Evolutionary conservation across 2,888 invertebrate genomes (phyloP), one percentile per base, ranked within the genome.

Genomic region (Volucella zonaria): DNA sequence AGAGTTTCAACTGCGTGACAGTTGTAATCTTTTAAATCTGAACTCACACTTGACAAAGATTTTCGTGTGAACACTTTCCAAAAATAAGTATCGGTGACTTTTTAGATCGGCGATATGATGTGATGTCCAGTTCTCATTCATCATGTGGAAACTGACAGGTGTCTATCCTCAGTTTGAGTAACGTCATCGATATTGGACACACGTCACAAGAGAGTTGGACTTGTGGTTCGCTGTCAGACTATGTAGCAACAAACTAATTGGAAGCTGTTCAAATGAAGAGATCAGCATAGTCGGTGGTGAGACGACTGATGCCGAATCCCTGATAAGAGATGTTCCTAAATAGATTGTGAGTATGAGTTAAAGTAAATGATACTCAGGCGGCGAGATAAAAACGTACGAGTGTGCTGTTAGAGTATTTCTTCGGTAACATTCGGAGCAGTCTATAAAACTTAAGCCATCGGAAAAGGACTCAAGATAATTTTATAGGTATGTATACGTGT

Each of bases 121-220:
- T 58, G 70, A 51, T 31, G 67, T 31, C 15, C 47, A 43, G 38
- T 64, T 42, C 75, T 81, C 85, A 77, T 85, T 81, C 76, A 85
- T 85, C 76, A 85, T 85, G 73, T 77, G 85, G 73, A 76, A 85
- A 73, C 64, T 85, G 81, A 85, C 81, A 85, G 80, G 81, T 85
- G 62, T 81, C 71, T 73, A 74, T 85, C 76, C 68, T 81, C 85
- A 81, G 68, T 64, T 85, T 73, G 58, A 73, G 66, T 71, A 80
- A 68, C 56, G 66, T 80, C 85, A 51, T 52, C 62, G 52, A 47
- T 58, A 85, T 62, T 52, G 85, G 85, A 85, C 85, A 68, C 81
- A 85, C 76, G 85, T 85, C 85, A 77, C 45, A n/a, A 10, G 47
- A 67, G 31, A 58, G 71, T 76, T 43, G 45, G 67, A 67, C 67